Percentiles rank a stretch among this genome's conserved stretches.
Conservation (phyloP, 2,888 invertebrate genomes). For the Trileptium ribeirensis region DNA sequence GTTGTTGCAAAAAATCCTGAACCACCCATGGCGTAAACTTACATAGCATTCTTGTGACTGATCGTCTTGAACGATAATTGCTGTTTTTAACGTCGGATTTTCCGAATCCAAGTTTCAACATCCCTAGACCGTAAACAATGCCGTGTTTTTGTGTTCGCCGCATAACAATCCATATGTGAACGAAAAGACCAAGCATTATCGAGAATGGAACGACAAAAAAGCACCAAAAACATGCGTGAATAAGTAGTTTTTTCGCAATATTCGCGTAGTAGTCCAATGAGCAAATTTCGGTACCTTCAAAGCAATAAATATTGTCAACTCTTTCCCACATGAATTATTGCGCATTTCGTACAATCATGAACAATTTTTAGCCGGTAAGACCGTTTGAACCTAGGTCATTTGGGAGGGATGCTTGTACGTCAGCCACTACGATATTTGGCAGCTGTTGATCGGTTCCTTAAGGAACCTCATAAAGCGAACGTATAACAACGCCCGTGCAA, state of each 20-base stretch:
- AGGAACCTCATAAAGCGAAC: no score
- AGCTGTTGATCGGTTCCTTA: no score
- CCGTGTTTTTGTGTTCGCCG: not conserved
- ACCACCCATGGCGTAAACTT: no score
- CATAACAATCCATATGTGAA: not conserved
- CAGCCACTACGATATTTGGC: no score
- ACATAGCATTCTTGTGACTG: not conserved
- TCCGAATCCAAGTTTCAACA: not conserved
- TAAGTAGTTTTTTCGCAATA: not conserved
- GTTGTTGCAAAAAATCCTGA: no score
- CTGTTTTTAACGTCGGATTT: not conserved
- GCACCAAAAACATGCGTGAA: not conserved
- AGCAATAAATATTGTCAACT: no score
- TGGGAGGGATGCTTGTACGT: no score
- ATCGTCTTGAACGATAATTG: not conserved
- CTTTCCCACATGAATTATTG: no score
- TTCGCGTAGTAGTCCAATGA: not conserved
- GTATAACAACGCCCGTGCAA: no score
- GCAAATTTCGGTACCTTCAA: not conserved
- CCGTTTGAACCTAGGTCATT: no score
- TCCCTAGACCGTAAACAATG: not conserved
- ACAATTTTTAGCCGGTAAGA: no score
- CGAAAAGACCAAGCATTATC: not conserved
- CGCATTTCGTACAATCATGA: no score
- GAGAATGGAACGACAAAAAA: not conserved